Base-by-base conservation (phyloP, 1,140 invertebrate species). In the Bradynema listronoti region DNA sequence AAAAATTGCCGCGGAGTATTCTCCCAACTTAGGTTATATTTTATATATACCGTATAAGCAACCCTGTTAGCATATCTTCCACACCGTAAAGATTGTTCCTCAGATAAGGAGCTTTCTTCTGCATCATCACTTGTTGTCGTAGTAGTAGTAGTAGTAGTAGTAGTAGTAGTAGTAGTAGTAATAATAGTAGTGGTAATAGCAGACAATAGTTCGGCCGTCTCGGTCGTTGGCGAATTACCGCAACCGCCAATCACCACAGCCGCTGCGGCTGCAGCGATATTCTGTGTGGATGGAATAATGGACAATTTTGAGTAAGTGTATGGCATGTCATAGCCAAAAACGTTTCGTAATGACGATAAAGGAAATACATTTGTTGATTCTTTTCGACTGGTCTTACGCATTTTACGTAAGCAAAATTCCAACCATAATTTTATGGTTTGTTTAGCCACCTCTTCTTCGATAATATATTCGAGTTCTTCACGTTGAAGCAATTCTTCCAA, bases 381-480 rank as follows among this genome's bases (percentile, higher is more conserved):
- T 30, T 29, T 30, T 29, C 19, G 22, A 54, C 11, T 24, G 25
- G 59, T 52, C 4, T 52, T 58, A 22, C 59, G 59, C 25, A 61
- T 47, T 56, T 52, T 32, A n/a, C 46, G 56, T 25, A 58, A 39
- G 39, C 63, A 64, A 56, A 65, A 51, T 51, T 64, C 60, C 16
- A 58, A 36, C 47, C 39, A 61, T 22, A 29, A 24, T 32, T 61
- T 61, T 6, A 61, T 61, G 11, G 58, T 64, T 63, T 63, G 91
- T 79, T 99, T 98, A 16, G 95, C 95, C 7, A 99, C 95, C 82
- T 99, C 95, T 82, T 99, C 95, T 80, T 98, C 94, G 47, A 99
- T 97, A 19, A 96, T 87, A 78, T 95, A 97, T 80, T 99, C 95
- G 62, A 99, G 89, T 80, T 99, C 95, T 82, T 99, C 92, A 64